Conservation (phyloP, 2,113 vertebrate species). For the Lonchura striata region DNA sequence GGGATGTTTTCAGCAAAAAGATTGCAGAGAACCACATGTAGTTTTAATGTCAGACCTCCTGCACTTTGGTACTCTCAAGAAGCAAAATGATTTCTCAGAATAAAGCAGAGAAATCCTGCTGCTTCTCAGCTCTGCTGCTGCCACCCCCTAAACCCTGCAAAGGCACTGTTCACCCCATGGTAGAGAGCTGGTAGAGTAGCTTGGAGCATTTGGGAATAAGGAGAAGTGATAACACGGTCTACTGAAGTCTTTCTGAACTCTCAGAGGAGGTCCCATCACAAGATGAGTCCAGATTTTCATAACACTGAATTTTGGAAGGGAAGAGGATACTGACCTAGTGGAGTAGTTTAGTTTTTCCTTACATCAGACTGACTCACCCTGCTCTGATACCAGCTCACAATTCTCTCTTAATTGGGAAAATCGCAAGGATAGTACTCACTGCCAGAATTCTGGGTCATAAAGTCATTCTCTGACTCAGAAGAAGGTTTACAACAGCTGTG, state of each 20-base stretch:
- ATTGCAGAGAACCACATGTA: not conserved
- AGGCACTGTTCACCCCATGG: not conserved
- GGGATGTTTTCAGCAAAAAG: not conserved
- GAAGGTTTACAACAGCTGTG: constrained; percentile 54
- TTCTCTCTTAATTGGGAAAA: constrained; percentile 56
- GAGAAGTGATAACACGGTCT: not conserved
- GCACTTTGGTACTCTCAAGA: not conserved
- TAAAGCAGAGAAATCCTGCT: not conserved
- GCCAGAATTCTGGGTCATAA: constrained; percentile 60
- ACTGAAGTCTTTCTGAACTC: not conserved
- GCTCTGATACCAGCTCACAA: constrained; percentile 15
- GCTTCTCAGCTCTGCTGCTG: not conserved
- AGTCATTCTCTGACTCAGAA: constrained; percentile 65
- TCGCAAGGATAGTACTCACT: constrained; percentile 51
- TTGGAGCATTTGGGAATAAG: not conserved
- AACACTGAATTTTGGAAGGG: not conserved
- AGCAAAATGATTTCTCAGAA: not conserved
- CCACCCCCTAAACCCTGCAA: not conserved
- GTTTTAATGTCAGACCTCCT: not conserved
- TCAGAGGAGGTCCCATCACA: not conserved
- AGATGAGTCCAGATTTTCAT: not conserved
- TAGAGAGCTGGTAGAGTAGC: not conserved
- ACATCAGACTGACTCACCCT: constrained; percentile 53
- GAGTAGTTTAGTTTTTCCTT: constrained; percentile 2
- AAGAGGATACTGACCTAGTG: not conserved